Evolutionary conservation across 2,113 vertebrate genomes (phyloP).

Genomic region (Pollachius pollachius): DNA sequence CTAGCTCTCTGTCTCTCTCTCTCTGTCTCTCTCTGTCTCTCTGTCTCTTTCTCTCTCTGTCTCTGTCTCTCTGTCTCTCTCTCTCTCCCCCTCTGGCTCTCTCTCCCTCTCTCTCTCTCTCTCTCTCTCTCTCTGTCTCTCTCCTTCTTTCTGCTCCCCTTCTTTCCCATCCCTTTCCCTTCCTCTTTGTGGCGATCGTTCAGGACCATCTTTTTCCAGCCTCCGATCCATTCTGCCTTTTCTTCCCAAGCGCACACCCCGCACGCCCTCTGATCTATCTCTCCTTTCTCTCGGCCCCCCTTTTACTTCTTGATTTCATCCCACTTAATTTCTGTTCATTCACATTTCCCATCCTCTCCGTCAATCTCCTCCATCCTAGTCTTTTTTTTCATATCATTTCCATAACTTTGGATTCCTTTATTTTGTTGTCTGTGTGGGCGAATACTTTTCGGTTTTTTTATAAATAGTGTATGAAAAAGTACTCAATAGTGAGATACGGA

Average conservation of each 20-base stretch:
- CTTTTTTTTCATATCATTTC: slow-evolving; percentile 33
- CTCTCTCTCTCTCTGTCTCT: too few relatives aligned
- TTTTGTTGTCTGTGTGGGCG: too few relatives aligned
- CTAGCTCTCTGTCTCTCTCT: too few relatives aligned
- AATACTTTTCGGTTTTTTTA: too few relatives aligned
- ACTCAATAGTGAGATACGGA: too few relatives aligned
- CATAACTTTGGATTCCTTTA: slow-evolving; percentile 47
- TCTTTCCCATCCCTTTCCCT: slow-evolving; percentile 1
- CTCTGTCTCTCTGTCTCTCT: neutral
- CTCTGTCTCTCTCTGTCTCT: neutral
- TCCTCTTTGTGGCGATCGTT: too few relatives aligned
- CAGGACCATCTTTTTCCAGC: too few relatives aligned
- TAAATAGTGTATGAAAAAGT: too few relatives aligned
- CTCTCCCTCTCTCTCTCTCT: neutral
- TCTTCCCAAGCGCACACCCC: too few relatives aligned
- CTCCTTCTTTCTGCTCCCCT: slow-evolving; percentile 20
- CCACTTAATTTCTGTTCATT: slow-evolving; percentile 71
- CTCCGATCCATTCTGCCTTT: too few relatives aligned
- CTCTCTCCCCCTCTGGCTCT: slow-evolving; percentile 5
- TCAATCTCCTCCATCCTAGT: slow-evolving; percentile 29
- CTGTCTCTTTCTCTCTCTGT: slow-evolving; percentile 7
- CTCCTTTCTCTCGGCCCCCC: neutral
- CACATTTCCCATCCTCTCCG: slow-evolving; percentile 68
- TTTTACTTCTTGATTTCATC: slow-evolving; percentile 56
- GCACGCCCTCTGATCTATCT: too few relatives aligned